These are phyloP conservation scores for Eilema griseolum DNA, from an alignment of 2,888 invertebrate genomes.

Conservation along the genomic window DNA sequence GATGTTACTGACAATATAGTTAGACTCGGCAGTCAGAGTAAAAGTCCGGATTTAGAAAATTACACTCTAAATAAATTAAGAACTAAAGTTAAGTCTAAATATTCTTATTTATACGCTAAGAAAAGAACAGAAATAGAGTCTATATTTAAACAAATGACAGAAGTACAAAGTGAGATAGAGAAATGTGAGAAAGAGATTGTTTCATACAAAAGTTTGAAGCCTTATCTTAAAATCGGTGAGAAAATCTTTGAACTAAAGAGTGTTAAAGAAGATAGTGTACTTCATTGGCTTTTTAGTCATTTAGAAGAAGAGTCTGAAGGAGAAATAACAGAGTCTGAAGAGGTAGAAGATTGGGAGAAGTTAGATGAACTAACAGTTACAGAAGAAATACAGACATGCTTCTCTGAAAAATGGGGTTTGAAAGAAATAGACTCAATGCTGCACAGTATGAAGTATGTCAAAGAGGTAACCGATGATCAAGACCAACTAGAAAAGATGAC, in stretches of 20 bases:
- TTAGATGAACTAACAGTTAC: slow-evolving; percentile 38
- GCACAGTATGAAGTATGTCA: slow-evolving; percentile 70
- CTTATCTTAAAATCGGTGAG: slow-evolving; percentile 61
- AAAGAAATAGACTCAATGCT: slow-evolving; percentile 74
- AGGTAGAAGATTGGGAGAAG: slow-evolving; percentile 49
- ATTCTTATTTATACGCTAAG: slow-evolving; percentile 68
- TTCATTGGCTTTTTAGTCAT: slow-evolving; percentile 74
- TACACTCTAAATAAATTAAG: slow-evolving; percentile 82
- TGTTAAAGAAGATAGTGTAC: slow-evolving; percentile 68
- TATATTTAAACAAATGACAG: slow-evolving; percentile 71
- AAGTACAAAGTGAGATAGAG: slow-evolving; percentile 74
- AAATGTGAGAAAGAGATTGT: slow-evolving; percentile 76
- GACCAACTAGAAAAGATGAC: slow-evolving; percentile 63
- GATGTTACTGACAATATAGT: slow-evolving; percentile 87
- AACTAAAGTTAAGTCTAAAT: slow-evolving; percentile 71
- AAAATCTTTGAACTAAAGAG: slow-evolving; percentile 60
- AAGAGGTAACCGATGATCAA: slow-evolving; percentile 66
- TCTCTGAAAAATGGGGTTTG: slow-evolving; percentile 72
- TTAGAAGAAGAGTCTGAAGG: slow-evolving; percentile 55
- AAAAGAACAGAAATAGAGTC: slow-evolving; percentile 71
- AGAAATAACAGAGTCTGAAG: slow-evolving; percentile 51
- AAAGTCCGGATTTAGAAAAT: slow-evolving; percentile 83
- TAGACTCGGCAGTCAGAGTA: slow-evolving; percentile 90
- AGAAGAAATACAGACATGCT: slow-evolving; percentile 69
- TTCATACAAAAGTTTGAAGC: slow-evolving; percentile 66